Percentiles rank a stretch among this genome's conserved stretches.
Evolutionary conservation across 2,797 vertebrate species (phyloP).

Genomic region (Intellagama lesueurii): DNA sequence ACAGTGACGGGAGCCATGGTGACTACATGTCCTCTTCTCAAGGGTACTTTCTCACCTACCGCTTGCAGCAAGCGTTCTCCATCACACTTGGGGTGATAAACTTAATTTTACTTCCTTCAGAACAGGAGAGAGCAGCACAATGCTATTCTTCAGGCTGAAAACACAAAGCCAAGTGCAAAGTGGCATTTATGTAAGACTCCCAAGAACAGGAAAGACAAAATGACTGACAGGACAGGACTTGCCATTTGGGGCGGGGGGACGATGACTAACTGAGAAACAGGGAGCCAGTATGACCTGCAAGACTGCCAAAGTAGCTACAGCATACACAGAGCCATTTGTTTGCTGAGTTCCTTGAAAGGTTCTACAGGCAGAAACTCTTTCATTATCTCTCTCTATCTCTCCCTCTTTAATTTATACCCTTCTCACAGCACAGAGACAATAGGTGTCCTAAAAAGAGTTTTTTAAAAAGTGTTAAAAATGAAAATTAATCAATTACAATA

Average conservation of each 20-base stretch:
- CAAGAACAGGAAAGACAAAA: slow-evolving; percentile 18
- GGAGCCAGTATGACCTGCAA: not conserved
- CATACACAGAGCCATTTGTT: not conserved
- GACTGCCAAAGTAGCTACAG: not conserved
- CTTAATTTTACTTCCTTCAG: slow-evolving; percentile 16
- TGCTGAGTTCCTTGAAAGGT: not conserved
- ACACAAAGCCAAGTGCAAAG: slow-evolving; percentile 26
- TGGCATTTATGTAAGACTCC: slow-evolving; percentile 31
- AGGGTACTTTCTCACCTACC: not conserved
- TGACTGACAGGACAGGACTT: not conserved
- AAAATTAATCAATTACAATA: too few relatives aligned
- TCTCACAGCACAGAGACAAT: too few relatives aligned
- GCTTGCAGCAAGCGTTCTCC: not conserved
- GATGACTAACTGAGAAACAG: not conserved
- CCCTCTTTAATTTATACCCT: too few relatives aligned
- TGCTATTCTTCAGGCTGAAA: slow-evolving; percentile 9
- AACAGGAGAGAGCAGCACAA: not conserved
- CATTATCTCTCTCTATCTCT: too few relatives aligned
- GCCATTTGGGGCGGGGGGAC: not conserved
- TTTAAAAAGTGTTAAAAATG: not conserved
- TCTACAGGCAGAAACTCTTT: not conserved
- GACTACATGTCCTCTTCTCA: not conserved
- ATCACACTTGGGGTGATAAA: not conserved
- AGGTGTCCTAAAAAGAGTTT: too few relatives aligned
- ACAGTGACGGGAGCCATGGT: not conserved